Evolutionary conservation across 1,140 invertebrate species (phyloP), one percentile per base, ranked within the genome.

Genomic region (Achroia grisella): DNA sequence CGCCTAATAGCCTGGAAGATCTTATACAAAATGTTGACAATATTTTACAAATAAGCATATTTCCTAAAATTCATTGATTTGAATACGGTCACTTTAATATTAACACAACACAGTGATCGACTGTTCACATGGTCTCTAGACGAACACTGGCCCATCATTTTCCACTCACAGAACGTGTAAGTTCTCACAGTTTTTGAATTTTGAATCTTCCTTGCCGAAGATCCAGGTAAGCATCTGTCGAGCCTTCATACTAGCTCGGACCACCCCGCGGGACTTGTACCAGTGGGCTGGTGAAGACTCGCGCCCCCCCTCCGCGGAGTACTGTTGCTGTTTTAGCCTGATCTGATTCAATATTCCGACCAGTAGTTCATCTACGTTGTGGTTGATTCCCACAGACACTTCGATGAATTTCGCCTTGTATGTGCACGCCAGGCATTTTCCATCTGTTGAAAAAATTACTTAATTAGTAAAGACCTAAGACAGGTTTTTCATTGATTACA

Each of bases 111-210:
- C 12, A 34, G 11, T 31, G 9, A 10, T 31, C 30, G 30, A 8
- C 30, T n/a, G 9, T n/a, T 34, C 32, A 34, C 4, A 3, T 34
- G 23, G 30, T 39, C 11, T 48, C 62, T 64, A 82, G 48, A 85
- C 81, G 58, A 82, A 85, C 70, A 85, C 81, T 15, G 78, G 81
- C 48, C 76, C 78, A 49, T 82, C 78, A 39, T 57, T 72, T 32
- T 84, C 78, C 48, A 73, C 74, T 90, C 91, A 94, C 59, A 95
- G 88, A 56, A 95, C 93, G 67, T 95, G 91, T 30, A 96, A 87
- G 63, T 96, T 95, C 87, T 95, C 94, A 87, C 94, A 96, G 80
- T 95, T 94, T 81, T 95, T 95, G 81, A 95, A 95, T 81, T 95
- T 95, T 32, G 93, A 91, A 80, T 95, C 94, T 72, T 95, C 94